Conservation (phyloP, 1,140 invertebrate genomes). For the Sycophila sp. region DNA sequence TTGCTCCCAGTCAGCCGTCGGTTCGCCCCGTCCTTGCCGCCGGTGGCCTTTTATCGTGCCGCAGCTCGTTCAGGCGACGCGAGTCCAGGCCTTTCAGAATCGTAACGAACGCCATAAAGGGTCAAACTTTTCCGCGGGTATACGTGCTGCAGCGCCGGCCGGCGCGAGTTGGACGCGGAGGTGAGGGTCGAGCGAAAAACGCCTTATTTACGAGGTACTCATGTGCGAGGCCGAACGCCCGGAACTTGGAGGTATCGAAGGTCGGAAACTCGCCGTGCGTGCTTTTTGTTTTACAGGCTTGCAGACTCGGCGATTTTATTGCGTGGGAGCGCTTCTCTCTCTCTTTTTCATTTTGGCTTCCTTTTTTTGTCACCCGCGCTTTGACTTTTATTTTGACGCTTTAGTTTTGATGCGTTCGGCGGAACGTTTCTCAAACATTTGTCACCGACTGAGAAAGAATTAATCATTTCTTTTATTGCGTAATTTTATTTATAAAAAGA, state of each 20-base stretch:
- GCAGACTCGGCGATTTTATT: not conserved
- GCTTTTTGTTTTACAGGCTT: not conserved
- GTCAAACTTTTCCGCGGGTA: constrained; percentile 4
- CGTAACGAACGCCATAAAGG: constrained; percentile 12
- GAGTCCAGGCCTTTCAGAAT: not conserved
- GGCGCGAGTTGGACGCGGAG: no score
- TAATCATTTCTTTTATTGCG: no score
- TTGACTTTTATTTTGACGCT: not conserved
- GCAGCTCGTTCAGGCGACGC: not conserved
- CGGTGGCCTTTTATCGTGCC: not conserved
- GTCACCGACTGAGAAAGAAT: no score
- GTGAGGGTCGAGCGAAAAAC: not conserved
- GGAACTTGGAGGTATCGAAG: not conserved
- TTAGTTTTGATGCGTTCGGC: no score
- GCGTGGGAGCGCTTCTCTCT: no score
- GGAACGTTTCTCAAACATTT: no score
- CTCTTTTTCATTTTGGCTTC: not conserved
- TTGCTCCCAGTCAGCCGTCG: no score
- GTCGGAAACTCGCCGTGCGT: no score
- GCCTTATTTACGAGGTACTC: constrained; percentile 13
- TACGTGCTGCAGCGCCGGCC: no score
- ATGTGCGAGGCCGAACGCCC: no score
- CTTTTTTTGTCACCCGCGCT: not conserved
- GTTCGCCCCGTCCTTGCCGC: not conserved
- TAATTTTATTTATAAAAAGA: no score